Evolutionary conservation across 2,797 vertebrate species (phyloP).

Genomic region (Alca torda): DNA sequence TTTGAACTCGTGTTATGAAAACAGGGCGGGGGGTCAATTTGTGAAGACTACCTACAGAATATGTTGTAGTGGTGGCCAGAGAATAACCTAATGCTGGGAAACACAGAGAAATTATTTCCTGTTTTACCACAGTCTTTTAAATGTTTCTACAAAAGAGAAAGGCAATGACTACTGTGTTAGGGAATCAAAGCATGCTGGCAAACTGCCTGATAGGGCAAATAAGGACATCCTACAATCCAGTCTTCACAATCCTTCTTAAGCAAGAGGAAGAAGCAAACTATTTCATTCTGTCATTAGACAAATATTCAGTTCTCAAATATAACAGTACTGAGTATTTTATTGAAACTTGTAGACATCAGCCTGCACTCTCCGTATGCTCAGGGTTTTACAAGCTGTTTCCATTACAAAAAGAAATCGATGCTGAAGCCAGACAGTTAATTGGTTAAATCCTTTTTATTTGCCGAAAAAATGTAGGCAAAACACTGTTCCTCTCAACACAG

Average conservation of each 20-base stretch:
- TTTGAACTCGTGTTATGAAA: neutral
- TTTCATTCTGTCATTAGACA: neutral
- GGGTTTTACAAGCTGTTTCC: conserved; percentile 7
- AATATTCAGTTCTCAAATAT: neutral
- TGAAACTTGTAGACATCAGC: neutral
- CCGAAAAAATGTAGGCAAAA: neutral
- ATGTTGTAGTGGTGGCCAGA: neutral
- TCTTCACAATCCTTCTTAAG: neutral
- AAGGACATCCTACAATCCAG: neutral
- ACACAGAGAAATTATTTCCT: neutral
- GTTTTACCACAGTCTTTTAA: neutral
- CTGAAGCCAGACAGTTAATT: neutral
- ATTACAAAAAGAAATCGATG: neutral
- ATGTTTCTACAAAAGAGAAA: neutral
- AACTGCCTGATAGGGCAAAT: neutral
- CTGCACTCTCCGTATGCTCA: neutral
- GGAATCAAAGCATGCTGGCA: neutral
- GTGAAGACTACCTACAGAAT: neutral
- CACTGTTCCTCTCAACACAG: neutral
- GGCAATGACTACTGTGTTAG: neutral
- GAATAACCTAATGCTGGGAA: neutral
- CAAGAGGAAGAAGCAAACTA: neutral
- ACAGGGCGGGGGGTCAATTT: neutral
- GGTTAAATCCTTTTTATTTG: conserved; percentile 22
- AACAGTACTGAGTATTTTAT: neutral